Base-by-base conservation (phyloP, 2,888 invertebrate species). In the Diarsia dahlii region DNA sequence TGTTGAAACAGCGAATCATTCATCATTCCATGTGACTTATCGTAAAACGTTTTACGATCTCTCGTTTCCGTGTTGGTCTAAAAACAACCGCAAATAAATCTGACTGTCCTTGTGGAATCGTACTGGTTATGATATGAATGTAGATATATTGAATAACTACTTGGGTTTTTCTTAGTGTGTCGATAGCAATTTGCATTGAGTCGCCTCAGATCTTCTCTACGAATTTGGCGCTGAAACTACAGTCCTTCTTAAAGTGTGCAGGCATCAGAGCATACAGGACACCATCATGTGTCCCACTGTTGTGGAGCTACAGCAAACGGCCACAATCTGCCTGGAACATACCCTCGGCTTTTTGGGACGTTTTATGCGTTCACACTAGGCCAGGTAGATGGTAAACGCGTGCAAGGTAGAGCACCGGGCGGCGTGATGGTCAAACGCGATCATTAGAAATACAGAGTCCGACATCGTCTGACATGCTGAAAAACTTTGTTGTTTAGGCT, bases 11-110 rank as follows among this genome's bases (percentile, higher is more conserved):
- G 50, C 65, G 3, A 72, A 46, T 67, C 63, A 84, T 82, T 76
- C 76, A 63, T 84, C 74, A 81, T 70, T 72, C 12, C 66, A 73
- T 76, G 64, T 68, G 50, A 71, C 50, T 50, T 81, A 68, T 71
- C 82, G 65, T 82, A 76, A 76, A 81, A 48, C 50, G 15, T 39
- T 81, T 84, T 83, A 83, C 62, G 82, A 71, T 71, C 70, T 15
- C 18, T 34, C 39, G 60, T 81, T 84, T 83, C 82, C 82, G 77
- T 71, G 45, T 83, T 73, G 50, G 39, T 48, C 54, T 71, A 62
- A 81, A 81, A 66, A 75, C 28, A 20, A 58, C 52, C 20, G 54
- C 45, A 69, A 45, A 50, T 46, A 50, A 58, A 20, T 64, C 28
- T 63, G 50, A 12, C 3, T 52, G 39, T 69, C 52, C 34, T 78